These are phyloP conservation scores for Parauchenoglanis punctatus DNA, from an alignment of 2,797 vertebrate genomes.

Conservation along the genomic window DNA sequence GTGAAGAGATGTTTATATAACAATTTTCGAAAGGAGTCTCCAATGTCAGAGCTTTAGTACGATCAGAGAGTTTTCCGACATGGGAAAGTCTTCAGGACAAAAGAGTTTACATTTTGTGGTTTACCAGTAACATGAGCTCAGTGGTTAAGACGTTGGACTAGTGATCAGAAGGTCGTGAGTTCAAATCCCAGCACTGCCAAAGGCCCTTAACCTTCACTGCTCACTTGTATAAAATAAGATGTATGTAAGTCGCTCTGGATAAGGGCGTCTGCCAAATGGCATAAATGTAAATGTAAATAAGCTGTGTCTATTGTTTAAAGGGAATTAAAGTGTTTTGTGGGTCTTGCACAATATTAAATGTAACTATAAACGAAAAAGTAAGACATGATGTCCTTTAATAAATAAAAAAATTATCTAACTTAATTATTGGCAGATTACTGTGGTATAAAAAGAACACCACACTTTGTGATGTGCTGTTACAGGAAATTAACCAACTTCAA, in stretches of 20 bases:
- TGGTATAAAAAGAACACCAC: background rate
- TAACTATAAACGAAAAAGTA: background rate
- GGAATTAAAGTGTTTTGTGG: background rate
- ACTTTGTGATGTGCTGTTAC: background rate
- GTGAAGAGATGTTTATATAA: background rate
- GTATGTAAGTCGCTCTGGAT: too few relatives aligned
- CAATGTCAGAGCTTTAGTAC: background rate
- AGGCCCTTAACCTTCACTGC: too few relatives aligned
- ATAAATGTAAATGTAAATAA: too few relatives aligned
- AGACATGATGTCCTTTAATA: background rate
- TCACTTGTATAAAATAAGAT: too few relatives aligned
- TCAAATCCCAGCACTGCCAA: too few relatives aligned
- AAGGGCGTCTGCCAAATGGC: too few relatives aligned
- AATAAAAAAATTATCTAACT: too few relatives aligned
- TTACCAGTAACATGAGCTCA: background rate
- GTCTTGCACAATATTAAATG: background rate
- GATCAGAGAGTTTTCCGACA: background rate
- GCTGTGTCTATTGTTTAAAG: too few relatives aligned
- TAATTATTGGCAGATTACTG: background rate
- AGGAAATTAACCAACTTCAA: background rate
- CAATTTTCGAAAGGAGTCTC: background rate
- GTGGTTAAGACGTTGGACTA: too few relatives aligned
- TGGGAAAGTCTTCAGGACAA: background rate
- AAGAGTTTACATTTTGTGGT: background rate
- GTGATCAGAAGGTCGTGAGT: too few relatives aligned